phyloP scores from a whole-genome alignment of 2,797 vertebrate species.

The Karalla daura region DNA sequence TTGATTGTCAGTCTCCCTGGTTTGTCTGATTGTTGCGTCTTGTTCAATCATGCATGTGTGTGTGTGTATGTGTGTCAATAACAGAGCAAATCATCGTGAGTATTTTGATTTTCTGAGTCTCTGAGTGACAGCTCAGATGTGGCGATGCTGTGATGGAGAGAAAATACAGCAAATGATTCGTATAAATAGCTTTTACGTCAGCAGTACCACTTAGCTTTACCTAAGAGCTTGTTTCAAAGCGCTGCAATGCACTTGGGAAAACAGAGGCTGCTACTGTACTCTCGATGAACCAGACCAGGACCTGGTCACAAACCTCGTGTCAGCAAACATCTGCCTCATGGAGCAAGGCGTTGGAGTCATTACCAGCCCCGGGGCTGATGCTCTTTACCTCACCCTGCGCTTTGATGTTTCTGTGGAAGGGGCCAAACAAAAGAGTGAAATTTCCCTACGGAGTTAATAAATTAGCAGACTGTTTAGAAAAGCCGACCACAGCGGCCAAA shows the following conservation, averaged over 20 bases:
- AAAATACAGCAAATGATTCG: slow-evolving; percentile 25
- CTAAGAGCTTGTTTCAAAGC: slow-evolving; percentile 16
- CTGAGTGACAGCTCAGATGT: slow-evolving; percentile 51
- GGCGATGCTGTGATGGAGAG: slow-evolving; percentile 45
- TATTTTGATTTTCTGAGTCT: slow-evolving; percentile 40
- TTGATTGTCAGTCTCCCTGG: slow-evolving; percentile 41
- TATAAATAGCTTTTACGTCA: slow-evolving; percentile 4
- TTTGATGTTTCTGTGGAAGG: slow-evolving; percentile 53
- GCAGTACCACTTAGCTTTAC: neutral
- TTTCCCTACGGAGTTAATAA: slow-evolving; percentile 55
- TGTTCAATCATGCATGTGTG: slow-evolving; percentile 56
- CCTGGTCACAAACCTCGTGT: slow-evolving; percentile 32
- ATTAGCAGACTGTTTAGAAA: slow-evolving; percentile 56
- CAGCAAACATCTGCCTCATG: slow-evolving; percentile 38
- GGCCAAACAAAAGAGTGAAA: slow-evolving; percentile 49
- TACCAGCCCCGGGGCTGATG: slow-evolving; percentile 46
- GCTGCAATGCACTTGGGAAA: slow-evolving; percentile 13
- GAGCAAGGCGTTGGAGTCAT: slow-evolving; percentile 53
- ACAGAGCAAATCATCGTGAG: slow-evolving; percentile 60
- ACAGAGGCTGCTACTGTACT: slow-evolving; percentile 8
- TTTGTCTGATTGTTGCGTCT: slow-evolving; percentile 40
- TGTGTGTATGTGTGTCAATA: slow-evolving; percentile 54
- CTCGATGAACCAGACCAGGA: slow-evolving; percentile 25
- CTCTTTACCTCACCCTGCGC: slow-evolving; percentile 54
- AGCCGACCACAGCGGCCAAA: slow-evolving; percentile 24